Evolutionary conservation across 2,797 vertebrate species (phyloP).

Genomic region (Gallinago nigripennis): DNA sequence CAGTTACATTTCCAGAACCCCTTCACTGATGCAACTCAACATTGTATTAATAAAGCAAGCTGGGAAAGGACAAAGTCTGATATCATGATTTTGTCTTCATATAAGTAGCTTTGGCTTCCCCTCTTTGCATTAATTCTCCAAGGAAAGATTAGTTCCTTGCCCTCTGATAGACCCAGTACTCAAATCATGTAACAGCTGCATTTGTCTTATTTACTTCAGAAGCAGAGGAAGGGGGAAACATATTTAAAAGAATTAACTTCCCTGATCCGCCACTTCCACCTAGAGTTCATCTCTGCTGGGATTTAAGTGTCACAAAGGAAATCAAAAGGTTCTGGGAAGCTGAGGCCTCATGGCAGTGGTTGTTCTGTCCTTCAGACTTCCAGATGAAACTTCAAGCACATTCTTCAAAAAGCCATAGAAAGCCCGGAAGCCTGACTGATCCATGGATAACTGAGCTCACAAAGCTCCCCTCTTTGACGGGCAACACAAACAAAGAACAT

Average conservation of each 20-base stretch:
- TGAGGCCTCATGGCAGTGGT: not conserved
- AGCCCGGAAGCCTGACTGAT: not conserved
- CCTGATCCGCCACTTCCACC: not conserved
- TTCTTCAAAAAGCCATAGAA: not conserved
- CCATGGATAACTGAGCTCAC: not conserved
- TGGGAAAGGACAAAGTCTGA: not conserved
- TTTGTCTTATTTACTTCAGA: not conserved
- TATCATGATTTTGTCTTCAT: not conserved
- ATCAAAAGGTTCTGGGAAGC: constrained; percentile 59
- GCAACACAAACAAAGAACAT: not conserved
- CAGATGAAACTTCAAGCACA: not conserved
- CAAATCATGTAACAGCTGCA: not conserved
- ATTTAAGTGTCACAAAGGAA: constrained; percentile 34
- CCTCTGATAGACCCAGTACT: not conserved
- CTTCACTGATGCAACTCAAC: not conserved
- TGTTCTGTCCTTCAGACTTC: not conserved
- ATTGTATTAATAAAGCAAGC: not conserved
- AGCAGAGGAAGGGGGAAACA: not conserved
- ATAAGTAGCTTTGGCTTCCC: not conserved
- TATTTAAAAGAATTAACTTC: not conserved
- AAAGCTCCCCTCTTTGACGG: not conserved
- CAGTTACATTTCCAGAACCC: not conserved
- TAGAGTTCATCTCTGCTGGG: constrained; percentile 3
- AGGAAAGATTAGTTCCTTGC: not conserved
- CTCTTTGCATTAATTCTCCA: not conserved